Percentiles rank a stretch among this genome's conserved stretches.
These are phyloP conservation scores for Erpetoichthys calabaricus DNA, from an alignment of 2,797 vertebrate genomes.

Conservation along the genomic window DNA sequence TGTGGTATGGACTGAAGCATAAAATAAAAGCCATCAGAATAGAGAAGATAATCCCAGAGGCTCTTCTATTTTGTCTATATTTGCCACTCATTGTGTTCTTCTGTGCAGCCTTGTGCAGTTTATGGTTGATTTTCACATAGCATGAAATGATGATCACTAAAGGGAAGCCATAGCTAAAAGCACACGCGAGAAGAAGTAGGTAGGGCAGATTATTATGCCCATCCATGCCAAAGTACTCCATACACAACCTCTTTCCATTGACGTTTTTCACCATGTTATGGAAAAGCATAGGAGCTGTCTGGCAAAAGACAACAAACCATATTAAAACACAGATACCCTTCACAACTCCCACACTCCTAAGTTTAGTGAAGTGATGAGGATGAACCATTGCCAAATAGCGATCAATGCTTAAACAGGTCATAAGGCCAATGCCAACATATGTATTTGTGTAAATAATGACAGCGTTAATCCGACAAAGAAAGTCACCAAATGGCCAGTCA, in stretches of 20 bases:
- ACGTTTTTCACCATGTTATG: slow-evolving; percentile 30
- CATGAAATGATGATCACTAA: slow-evolving; percentile 56
- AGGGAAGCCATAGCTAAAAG: slow-evolving; percentile 52
- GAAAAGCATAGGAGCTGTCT: slow-evolving; percentile 53
- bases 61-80: slow-evolving; percentile 39
- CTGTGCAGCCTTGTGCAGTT: slow-evolving; percentile 45
- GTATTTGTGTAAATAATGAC: slow-evolving; percentile 67
- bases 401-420: slow-evolving; percentile 69
- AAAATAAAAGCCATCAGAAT: slow-evolving; percentile 50
- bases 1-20: slow-evolving; percentile 68
- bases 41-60: slow-evolving; percentile 54
- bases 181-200: slow-evolving; percentile 44
- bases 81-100: slow-evolving; percentile 40
- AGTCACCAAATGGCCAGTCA: slow-evolving; percentile 67
- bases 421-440: slow-evolving; percentile 65
- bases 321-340: slow-evolving; percentile 41
- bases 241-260: slow-evolving; percentile 48
- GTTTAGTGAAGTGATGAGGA: slow-evolving; percentile 34
- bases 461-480: slow-evolving; percentile 49
- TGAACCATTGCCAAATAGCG: slow-evolving; percentile 65
- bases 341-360: slow-evolving; percentile 38
- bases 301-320: slow-evolving; percentile 52
- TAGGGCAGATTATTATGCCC: slow-evolving; percentile 33
- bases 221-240: slow-evolving; percentile 62
- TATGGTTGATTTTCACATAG: slow-evolving; percentile 54